These are phyloP conservation scores for Crioceris asparagi DNA, from an alignment of 2,888 invertebrate genomes.

Conservation along the genomic window DNA sequence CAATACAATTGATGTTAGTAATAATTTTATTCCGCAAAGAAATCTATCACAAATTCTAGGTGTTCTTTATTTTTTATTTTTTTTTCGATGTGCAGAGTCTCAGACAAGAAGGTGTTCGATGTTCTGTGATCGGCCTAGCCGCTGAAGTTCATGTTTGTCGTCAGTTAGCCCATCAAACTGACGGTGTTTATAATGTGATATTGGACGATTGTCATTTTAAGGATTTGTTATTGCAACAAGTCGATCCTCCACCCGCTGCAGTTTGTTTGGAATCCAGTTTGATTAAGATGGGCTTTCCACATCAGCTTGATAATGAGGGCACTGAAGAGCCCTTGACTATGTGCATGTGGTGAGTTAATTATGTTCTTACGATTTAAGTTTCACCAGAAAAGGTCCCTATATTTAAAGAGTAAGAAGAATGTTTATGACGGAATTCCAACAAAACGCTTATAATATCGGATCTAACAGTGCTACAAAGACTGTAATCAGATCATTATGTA, in stretches of 20 bases:
- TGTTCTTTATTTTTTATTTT: constrained; percentile 6
- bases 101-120: constrained; percentile 74
- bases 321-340: constrained; percentile 61
- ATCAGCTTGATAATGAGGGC: constrained; percentile 50
- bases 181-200: constrained; percentile 79
- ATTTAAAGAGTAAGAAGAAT: too few relatives aligned
- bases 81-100: constrained; percentile 42
- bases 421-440: too few relatives aligned
- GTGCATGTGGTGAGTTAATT: constrained; percentile 72
- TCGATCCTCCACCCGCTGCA: constrained; percentile 64
- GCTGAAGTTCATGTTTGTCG: constrained; percentile 92
- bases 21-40: constrained; percentile 2
- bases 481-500: too few relatives aligned
- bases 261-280: constrained; percentile 62
- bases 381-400: too few relatives aligned
- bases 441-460: too few relatives aligned
- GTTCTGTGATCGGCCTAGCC: constrained; percentile 89
- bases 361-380: not conserved
- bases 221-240: constrained; percentile 53
- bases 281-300: constrained; percentile 96
- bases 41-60: too few relatives aligned
- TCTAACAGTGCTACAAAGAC: too few relatives aligned
- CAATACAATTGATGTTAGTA: constrained; percentile 61
- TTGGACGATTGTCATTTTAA: constrained; percentile 70
- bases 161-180: constrained; percentile 73